phyloP scores from a whole-genome alignment of 2,888 invertebrate genomes.

The Penaeus monodon region DNA sequence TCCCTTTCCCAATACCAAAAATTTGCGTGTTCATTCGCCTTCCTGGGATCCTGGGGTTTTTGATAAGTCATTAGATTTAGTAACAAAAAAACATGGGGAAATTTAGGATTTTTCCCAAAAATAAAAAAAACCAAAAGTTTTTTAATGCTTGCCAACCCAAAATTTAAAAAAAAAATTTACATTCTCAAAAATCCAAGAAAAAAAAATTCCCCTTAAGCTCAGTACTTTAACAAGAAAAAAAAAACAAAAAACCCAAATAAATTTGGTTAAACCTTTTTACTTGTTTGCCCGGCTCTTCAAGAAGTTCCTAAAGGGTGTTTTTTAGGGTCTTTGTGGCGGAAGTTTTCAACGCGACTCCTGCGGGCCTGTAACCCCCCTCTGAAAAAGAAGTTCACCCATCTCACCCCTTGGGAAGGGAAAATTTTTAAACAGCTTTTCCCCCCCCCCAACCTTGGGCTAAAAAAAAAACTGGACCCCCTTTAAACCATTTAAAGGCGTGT shows the following conservation, averaged over 20 bases:
- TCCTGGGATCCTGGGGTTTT: constrained; percentile 76
- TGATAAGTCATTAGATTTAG: neutral
- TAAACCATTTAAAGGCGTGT: too few relatives aligned
- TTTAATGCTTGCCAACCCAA: too few relatives aligned
- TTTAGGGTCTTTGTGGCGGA: constrained; percentile 75
- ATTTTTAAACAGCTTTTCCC: too few relatives aligned
- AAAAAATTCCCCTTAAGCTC: too few relatives aligned
- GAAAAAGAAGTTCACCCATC: constrained; percentile 71
- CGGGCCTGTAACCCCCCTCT: constrained; percentile 74
- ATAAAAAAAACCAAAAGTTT: too few relatives aligned
- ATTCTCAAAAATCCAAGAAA: too few relatives aligned
- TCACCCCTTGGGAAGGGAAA: constrained; percentile 67
- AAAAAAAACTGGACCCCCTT: too few relatives aligned
- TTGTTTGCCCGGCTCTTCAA: constrained; percentile 74
- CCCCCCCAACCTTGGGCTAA: too few relatives aligned
- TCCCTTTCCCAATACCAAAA: constrained; percentile 92
- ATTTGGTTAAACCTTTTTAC: constrained; percentile 71
- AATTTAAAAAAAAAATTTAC: too few relatives aligned
- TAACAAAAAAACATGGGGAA: too few relatives aligned
- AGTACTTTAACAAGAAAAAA: too few relatives aligned
- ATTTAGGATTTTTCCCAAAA: constrained; percentile 3
- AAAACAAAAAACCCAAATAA: too few relatives aligned
- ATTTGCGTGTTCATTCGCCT: constrained; percentile 77
- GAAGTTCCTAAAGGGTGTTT: constrained; percentile 82
- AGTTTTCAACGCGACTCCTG: constrained; percentile 72